Percentiles rank a stretch among this genome's conserved stretches.
These are phyloP conservation scores for Mamestra brassicae DNA, from an alignment of 2,888 invertebrate species.

Conservation along the genomic window DNA sequence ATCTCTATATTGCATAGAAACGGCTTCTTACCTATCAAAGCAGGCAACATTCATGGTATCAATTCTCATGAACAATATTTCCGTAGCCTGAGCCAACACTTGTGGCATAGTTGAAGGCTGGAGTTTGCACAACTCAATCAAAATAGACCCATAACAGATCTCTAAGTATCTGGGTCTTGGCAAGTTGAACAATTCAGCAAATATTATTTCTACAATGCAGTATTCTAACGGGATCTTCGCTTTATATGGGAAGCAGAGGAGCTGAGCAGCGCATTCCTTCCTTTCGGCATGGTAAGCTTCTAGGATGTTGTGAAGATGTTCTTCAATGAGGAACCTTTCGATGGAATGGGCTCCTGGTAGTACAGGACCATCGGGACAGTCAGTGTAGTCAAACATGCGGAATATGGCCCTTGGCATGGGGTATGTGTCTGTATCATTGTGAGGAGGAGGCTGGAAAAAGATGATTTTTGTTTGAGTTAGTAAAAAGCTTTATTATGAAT, in stretches of 20 bases:
- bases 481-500: neutral
- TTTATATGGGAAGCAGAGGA: slow-evolving; percentile 98
- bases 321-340: slow-evolving; percentile 99
- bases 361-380: slow-evolving; percentile 98
- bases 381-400: slow-evolving; percentile 99
- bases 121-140: slow-evolving; percentile 99
- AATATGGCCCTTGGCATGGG: slow-evolving; percentile 99
- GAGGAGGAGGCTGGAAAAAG: slow-evolving; percentile 95
- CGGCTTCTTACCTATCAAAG: slow-evolving; percentile 94
- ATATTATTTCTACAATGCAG: slow-evolving; percentile 99
- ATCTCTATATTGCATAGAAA: too few species aligned
- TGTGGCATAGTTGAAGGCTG: slow-evolving; percentile 99
- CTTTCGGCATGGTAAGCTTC: slow-evolving; percentile 96
- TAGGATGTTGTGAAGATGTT: slow-evolving; percentile 98
- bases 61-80: slow-evolving; percentile 98
- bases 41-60: slow-evolving; percentile 99
- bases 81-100: slow-evolving; percentile 99
- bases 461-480: neutral
- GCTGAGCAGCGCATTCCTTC: slow-evolving; percentile 98
- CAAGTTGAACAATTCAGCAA: slow-evolving; percentile 98
- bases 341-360: slow-evolving; percentile 99
- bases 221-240: slow-evolving; percentile 99
- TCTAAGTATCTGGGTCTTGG: slow-evolving; percentile 97
- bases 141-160: slow-evolving; percentile 97
- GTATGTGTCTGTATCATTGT: slow-evolving; percentile 97